Percentiles rank a stretch among this genome's conserved stretches.
Conservation (phyloP, 2,797 vertebrate species). For the Gambusia yucatana region DNA sequence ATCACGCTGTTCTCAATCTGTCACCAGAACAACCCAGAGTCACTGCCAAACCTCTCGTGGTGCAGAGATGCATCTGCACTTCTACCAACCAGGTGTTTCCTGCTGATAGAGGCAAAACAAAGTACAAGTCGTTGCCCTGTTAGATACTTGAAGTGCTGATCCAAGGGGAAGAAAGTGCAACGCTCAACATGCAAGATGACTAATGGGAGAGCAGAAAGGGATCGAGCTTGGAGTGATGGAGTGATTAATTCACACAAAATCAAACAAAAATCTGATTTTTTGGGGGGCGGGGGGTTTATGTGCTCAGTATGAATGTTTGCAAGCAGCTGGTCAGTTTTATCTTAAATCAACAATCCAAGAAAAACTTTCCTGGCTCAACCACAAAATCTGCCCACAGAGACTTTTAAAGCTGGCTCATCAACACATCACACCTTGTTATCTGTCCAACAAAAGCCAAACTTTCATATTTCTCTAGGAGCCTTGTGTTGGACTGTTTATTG, state of each 20-base stretch:
- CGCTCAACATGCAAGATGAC: not conserved
- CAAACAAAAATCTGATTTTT: not conserved
- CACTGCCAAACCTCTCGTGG: slow-evolving; percentile 39
- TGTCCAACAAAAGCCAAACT: slow-evolving; percentile 6
- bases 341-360: slow-evolving; percentile 3
- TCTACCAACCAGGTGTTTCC: slow-evolving; percentile 33
- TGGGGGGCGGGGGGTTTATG: not conserved
- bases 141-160: slow-evolving; percentile 13
- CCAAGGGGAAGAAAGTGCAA: not conserved
- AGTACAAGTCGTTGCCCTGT: slow-evolving; percentile 1
- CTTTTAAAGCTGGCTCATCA: slow-evolving; percentile 11
- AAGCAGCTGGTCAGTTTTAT: not conserved
- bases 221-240: not conserved
- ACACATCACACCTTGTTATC: slow-evolving; percentile 6
- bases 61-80: slow-evolving; percentile 30
- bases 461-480: slow-evolving; percentile 1
- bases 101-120: slow-evolving; percentile 45
- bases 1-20: slow-evolving; percentile 74
- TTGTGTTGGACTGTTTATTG: slow-evolving; percentile 1
- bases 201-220: not conserved
- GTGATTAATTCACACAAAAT: not conserved
- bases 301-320: not conserved
- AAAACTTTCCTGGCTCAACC: not conserved
- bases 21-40: slow-evolving; percentile 49
- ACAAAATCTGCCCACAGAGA: slow-evolving; percentile 7